Evolutionary conservation across 1,140 invertebrate genomes (phyloP), one percentile per base, ranked within the genome.

Genomic region (Rhyzopertha dominica): DNA sequence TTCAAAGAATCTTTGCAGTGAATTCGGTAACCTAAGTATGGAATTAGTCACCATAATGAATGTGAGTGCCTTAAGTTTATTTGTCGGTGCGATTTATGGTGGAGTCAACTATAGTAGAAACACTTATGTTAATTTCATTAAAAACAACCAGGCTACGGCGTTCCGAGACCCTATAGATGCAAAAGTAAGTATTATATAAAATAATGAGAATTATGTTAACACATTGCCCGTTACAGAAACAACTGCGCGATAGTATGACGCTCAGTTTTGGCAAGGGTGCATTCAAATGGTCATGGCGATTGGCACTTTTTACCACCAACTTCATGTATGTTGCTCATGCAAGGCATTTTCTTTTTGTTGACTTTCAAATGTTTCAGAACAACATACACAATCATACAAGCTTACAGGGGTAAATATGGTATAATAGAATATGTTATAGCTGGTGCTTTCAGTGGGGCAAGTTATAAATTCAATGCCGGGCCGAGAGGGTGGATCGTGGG

Each of bases 101-200:
- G 84, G 80, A 32, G 59, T 81, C 50, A 53, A 67, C 9, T 60
- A 70, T 51, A 78, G 78, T n/a, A 70, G 71, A 54, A 53, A 56
- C 2, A 75, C 80, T 13, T 80, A 80, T 50, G 29, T 78, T n/a
- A 71, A 78, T 39, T 87, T 87, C 53, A 79, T 85, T 50, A 74
- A 78, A 60, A 81, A 74, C 35, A 87, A 88, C 70, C 72, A 85
- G 68, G 84, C 81, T 5, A 78, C 81, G 19, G 68, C 70, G 5
- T 89, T 84, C 64, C 64, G 66, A 30, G 77, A 72, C 43, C 80
- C 83, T 32, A 63, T 78, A 7, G 72, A 84, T 47, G 85, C 85
- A 2, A 81, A 84, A 68, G 81, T 82, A 71, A 49, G 34, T 48
- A 18, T 9, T 40, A 17, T 20, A 5, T 34, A 10, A 1, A 10